A percentile compares a stretch with the other conserved stretches of the same genome.
phyloP scores from a whole-genome alignment of 1,140 invertebrate genomes.

The Diplogasteroides magnus region DNA sequence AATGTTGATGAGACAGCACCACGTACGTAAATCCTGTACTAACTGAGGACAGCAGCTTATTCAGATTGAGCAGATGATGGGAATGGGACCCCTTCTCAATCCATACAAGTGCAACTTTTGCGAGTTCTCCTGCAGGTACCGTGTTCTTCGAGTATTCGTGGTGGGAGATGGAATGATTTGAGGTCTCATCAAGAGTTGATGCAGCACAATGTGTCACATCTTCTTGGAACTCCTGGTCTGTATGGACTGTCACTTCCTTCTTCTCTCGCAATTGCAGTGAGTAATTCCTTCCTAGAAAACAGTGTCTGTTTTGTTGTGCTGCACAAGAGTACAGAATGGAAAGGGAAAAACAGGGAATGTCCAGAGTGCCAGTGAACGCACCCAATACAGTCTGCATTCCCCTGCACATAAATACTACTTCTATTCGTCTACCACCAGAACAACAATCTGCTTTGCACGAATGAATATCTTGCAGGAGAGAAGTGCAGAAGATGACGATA shows the following conservation, averaged over 20 bases:
- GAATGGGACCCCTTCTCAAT: no score
- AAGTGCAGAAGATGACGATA: neutral
- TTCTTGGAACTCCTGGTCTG: neutral
- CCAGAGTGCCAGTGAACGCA: constrained; percentile 19
- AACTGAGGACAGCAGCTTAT: neutral
- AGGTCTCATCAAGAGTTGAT: constrained; percentile 13
- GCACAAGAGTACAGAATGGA: constrained; percentile 1
- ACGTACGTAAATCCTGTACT: neutral
- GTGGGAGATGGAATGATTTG: neutral
- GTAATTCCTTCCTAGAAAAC: neutral
- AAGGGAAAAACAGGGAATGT: constrained; percentile 12
- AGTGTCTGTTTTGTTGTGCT: neutral
- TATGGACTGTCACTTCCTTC: no score
- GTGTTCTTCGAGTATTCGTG: neutral
- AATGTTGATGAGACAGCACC: constrained; percentile 26
- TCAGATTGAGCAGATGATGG: neutral
- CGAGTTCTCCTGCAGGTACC: constrained; percentile 6
- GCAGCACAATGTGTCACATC: constrained; percentile 20
- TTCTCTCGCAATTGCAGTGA: constrained; percentile 7
- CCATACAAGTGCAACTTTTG: constrained; percentile 19
- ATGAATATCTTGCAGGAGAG: neutral
- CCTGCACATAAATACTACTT: neutral
- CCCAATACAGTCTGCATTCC: constrained; percentile 5
- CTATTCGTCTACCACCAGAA: no score
- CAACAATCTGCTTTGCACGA: no score